Base-by-base conservation (phyloP, 1,140 invertebrate genomes). In the Aphidius ervi region DNA sequence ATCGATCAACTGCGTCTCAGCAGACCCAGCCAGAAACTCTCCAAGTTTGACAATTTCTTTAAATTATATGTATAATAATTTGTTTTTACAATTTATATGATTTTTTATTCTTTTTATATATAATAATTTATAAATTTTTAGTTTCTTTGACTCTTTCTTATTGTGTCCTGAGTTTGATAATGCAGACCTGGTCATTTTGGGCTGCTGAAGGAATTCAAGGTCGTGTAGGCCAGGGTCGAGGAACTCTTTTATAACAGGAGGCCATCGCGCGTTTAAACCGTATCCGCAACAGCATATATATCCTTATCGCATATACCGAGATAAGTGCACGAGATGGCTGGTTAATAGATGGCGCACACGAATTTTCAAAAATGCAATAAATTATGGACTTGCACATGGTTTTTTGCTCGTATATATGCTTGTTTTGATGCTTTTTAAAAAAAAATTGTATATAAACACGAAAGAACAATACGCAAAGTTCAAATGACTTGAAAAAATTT, bases 351-450 rank as follows among this genome's bases (percentile, higher is more conserved):
- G 65, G 69, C 59, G 61, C 63, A 63, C 72, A 66, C 68, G 68
- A 73, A 75, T 74, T 77, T 74, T 74, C 66, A 64, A 68, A 56
- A 66, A 64, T 59, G 66, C 68, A 61, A 75, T 76, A 74, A 75
- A 75, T 74, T 70, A 72, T 65, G 62, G 45, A 58, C 59, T 54
- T 53, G 59, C 49, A 53, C 55, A 64, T 62, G 43, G 55, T 42
- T 43, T 10, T 43, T 10, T 31, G 23, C 23, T 31, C 4, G 4
- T 31, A 31, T 31, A 4, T 31, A 31, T 31, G 23, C 23, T 31
- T 31, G 23, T 31, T 31, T 31, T 31, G 23, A 3, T 31, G 2
- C 23, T 31, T 31, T 31, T 31, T 16, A 16, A 16, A 16, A 16
- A 16, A 16, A 16, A 16, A 16, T 16, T 16, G 1, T 16, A 16